Conservation (phyloP, 2,888 invertebrate species). For the Masnerella sp. region DNA sequence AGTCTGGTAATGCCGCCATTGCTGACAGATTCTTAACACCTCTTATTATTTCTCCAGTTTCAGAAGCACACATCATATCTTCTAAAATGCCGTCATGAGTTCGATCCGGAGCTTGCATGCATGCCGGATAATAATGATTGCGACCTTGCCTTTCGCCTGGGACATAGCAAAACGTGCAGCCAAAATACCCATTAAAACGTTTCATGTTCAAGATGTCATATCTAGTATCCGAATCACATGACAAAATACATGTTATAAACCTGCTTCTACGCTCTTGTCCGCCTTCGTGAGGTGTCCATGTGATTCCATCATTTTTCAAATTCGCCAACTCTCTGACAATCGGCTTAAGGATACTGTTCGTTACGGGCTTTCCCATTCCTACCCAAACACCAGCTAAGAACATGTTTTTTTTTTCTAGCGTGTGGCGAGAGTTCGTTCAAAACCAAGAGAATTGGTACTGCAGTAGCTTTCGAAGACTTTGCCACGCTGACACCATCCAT, state of each 20-base stretch:
- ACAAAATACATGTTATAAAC: constrained; percentile 14
- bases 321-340: background rate
- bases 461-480: constrained; percentile 16
- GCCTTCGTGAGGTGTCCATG: background rate
- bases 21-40: constrained; percentile 6
- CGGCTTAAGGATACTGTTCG: background rate
- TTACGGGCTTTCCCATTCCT: background rate
- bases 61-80: background rate
- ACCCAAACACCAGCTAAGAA: background rate
- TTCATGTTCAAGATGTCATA: constrained; percentile 20
- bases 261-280: background rate
- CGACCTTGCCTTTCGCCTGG: background rate
- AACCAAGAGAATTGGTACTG: constrained; percentile 22
- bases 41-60: background rate
- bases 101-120: background rate
- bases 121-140: constrained; percentile 7
- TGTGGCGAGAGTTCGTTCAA: constrained; percentile 10
- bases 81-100: background rate
- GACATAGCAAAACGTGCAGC: constrained; percentile 16
- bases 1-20: background rate
- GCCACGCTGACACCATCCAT: constrained; percentile 11
- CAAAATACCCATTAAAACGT: constrained; percentile 14
- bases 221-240: constrained; percentile 28
- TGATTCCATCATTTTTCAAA: background rate
- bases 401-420: constrained; percentile 10